These are phyloP conservation scores for Platysternon megacephalum DNA, from an alignment of 2,113 vertebrate species.

Conservation along the genomic window DNA sequence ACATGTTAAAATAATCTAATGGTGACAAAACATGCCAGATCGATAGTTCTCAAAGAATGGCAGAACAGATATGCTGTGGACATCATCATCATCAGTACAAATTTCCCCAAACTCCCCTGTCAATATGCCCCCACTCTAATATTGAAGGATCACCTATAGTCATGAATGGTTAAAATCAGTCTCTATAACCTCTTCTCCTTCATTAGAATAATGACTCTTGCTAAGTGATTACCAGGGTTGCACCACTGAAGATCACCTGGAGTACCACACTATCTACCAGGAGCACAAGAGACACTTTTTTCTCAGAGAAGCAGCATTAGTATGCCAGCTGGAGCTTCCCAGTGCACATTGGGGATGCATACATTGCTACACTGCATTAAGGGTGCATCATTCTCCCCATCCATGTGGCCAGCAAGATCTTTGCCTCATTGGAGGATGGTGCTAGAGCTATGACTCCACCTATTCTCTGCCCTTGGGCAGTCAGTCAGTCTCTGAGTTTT, in stretches of 20 bases:
- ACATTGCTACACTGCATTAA: rapidly evolving
- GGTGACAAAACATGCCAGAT: neutral
- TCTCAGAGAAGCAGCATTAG: neutral
- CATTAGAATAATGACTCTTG: neutral
- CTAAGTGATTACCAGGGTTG: neutral
- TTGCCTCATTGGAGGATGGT: too few species aligned
- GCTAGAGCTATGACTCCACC: too few species aligned
- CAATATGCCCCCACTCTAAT: neutral
- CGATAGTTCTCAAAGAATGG: neutral
- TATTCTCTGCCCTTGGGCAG: too few species aligned
- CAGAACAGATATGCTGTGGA: neutral
- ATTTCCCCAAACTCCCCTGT: neutral
- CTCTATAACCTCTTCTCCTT: neutral
- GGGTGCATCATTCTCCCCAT: rapidly evolving
- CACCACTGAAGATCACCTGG: neutral
- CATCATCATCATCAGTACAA: neutral
- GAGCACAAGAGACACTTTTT: neutral
- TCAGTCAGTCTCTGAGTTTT: too few species aligned
- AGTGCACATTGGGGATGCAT: rapidly evolving
- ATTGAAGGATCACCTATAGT: neutral
- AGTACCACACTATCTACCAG: neutral
- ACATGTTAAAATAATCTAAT: neutral
- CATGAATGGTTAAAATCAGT: neutral
- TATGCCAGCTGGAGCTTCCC: rapidly evolving
- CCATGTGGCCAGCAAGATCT: neutral